Conservation (phyloP, 2,797 vertebrate species). For the Eulemur rubriventer region DNA sequence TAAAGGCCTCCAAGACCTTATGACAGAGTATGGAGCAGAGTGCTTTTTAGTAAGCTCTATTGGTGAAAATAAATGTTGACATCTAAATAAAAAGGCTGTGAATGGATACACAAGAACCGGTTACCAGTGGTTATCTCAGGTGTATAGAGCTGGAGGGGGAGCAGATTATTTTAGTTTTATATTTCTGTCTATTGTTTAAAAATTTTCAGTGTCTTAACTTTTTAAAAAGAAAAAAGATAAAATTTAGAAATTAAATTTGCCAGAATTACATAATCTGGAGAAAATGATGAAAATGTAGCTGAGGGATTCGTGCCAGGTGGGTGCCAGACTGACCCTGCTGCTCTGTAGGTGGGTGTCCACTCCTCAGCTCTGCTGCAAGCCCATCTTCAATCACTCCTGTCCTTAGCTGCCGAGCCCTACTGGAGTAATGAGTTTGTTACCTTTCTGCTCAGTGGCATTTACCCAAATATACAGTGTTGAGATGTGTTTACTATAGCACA, state of each 20-base stretch:
- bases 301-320: not conserved
- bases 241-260: not conserved
- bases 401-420: not conserved
- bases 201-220: not conserved
- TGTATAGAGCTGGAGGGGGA: not conserved
- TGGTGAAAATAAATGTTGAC: not conserved
- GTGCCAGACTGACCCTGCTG: not conserved
- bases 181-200: not conserved
- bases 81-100: not conserved
- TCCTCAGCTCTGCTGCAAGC: not conserved
- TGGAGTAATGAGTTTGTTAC: not conserved
- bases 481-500: not conserved
- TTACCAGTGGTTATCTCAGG: not conserved
- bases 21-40: not conserved
- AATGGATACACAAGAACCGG: not conserved
- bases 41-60: not conserved
- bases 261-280: not conserved
- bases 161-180: conserved; percentile 2
- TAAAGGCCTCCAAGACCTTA: not conserved
- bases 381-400: not conserved
- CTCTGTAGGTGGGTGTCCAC: not conserved
- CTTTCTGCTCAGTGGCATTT: not conserved
- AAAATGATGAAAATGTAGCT: not conserved
- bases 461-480: not conserved
- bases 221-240: not conserved